Evolutionary conservation across 2,888 invertebrate genomes (phyloP).

Genomic region (Acheta domesticus): DNA sequence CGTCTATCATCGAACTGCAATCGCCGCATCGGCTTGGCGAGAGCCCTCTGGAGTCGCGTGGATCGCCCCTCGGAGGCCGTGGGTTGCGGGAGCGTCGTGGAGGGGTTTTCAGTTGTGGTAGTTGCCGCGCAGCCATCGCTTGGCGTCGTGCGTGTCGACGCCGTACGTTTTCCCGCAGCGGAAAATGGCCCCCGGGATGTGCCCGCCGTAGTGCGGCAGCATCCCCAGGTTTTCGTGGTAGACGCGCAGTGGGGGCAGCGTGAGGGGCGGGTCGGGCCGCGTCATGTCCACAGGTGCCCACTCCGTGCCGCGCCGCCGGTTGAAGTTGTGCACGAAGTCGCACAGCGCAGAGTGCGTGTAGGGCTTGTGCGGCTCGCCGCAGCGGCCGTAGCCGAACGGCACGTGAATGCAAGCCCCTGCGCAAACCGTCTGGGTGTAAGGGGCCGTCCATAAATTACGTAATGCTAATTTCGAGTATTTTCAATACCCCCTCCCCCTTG

Average conservation of each 20-base stretch:
- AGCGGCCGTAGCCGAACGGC: slow-evolving; percentile 62
- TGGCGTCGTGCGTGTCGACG: slow-evolving; percentile 68
- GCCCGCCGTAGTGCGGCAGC: slow-evolving; percentile 73
- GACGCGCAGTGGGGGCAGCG: slow-evolving; percentile 57
- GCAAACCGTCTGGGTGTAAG: slow-evolving; percentile 18
- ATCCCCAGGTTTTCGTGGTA: slow-evolving; percentile 72
- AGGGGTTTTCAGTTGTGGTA: slow-evolving; percentile 46
- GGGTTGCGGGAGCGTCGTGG: too few species aligned
- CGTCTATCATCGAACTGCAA: too few species aligned
- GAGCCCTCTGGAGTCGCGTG: too few species aligned
- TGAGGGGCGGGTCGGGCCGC: slow-evolving; percentile 52
- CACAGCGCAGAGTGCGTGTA: slow-evolving; percentile 68
- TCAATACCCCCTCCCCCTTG: too few species aligned
- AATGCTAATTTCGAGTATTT: too few species aligned
- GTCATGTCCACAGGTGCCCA: slow-evolving; percentile 59
- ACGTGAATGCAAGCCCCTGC: slow-evolving; percentile 64
- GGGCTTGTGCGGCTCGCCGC: slow-evolving; percentile 62
- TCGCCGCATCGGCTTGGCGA: too few species aligned
- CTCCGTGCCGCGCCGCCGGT: slow-evolving; percentile 66
- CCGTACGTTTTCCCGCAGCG: slow-evolving; percentile 75
- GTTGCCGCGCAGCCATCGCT: slow-evolving; percentile 67
- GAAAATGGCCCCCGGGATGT: slow-evolving; percentile 70
- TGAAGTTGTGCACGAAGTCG: slow-evolving; percentile 72
- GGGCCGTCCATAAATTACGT: too few species aligned
- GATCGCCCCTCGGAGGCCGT: too few species aligned